Conservation (phyloP, 1,140 invertebrate genomes). For the Plodia interpunctella region DNA sequence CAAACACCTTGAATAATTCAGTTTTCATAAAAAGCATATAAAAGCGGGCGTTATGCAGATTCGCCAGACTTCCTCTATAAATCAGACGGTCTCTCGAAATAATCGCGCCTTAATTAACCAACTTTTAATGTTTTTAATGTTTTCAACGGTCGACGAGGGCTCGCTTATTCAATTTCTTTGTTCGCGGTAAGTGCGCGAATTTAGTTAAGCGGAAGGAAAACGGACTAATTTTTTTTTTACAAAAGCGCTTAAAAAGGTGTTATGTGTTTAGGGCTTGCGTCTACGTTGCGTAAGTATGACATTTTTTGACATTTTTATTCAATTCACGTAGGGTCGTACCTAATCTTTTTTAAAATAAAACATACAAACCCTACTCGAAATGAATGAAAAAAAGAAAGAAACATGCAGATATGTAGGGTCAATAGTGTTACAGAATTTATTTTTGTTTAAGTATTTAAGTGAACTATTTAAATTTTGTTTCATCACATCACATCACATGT, state of each 20-base stretch:
- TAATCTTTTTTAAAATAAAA: too few species aligned
- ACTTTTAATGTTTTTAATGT: slow-evolving; percentile 10
- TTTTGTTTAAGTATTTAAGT: too few species aligned
- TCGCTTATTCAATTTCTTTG: slow-evolving; percentile 6
- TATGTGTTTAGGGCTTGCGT: too few species aligned
- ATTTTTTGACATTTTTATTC: background rate
- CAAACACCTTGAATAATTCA: background rate
- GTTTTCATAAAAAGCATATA: slow-evolving; percentile 18
- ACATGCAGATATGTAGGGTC: too few species aligned
- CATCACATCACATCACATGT: too few species aligned
- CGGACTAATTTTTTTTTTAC: too few species aligned
- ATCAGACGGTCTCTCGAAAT: slow-evolving; percentile 23
- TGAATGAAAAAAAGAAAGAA: too few species aligned
- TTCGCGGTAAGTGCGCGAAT: background rate
- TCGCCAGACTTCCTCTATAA: slow-evolving; percentile 10
- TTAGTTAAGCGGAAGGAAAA: background rate
- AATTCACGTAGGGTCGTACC: too few species aligned
- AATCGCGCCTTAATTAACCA: slow-evolving; percentile 24
- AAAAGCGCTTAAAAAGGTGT: too few species aligned
- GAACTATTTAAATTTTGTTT: too few species aligned
- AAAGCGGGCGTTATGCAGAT: slow-evolving; percentile 13
- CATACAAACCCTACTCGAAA: too few species aligned
- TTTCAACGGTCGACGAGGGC: background rate
- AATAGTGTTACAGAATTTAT: too few species aligned
- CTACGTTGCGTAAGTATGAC: background rate